Conservation (phyloP, 2,113 vertebrate genomes). For the Butorides virescens region DNA sequence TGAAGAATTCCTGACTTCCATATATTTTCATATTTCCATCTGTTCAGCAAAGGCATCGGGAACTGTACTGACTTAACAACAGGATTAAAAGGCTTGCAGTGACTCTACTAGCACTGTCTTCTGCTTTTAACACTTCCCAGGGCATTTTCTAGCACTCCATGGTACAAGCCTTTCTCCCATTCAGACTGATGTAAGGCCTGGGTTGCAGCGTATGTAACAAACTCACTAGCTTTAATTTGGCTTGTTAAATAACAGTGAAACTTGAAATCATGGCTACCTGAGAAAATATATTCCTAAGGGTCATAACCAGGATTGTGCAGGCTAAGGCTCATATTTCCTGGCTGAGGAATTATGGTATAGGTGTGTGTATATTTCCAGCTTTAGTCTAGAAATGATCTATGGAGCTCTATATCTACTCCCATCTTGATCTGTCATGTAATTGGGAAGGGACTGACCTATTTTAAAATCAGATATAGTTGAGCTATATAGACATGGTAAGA, state of each 20-base stretch:
- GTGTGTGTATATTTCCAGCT: fast-evolving
- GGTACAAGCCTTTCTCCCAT: neutral
- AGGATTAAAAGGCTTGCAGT: neutral
- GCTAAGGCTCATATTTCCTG: neutral
- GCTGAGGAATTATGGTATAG: neutral
- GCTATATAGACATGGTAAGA: neutral
- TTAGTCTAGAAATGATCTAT: neutral
- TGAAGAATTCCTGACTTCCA: neutral
- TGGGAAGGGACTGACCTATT: neutral
- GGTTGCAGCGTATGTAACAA: neutral
- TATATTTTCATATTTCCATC: neutral
- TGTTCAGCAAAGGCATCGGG: neutral
- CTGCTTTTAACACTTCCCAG: neutral
- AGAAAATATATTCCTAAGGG: neutral
- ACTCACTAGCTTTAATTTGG: neutral
- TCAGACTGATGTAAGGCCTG: neutral
- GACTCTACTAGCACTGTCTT: neutral
- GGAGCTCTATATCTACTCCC: neutral
- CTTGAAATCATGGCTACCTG: neutral
- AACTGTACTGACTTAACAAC: neutral
- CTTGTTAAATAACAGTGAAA: neutral
- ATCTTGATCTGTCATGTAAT: neutral
- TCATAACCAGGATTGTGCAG: neutral
- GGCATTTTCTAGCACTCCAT: neutral
- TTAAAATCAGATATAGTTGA: neutral